Conservation (phyloP, 2,888 invertebrate genomes). For the Acrobasis consociella region DNA sequence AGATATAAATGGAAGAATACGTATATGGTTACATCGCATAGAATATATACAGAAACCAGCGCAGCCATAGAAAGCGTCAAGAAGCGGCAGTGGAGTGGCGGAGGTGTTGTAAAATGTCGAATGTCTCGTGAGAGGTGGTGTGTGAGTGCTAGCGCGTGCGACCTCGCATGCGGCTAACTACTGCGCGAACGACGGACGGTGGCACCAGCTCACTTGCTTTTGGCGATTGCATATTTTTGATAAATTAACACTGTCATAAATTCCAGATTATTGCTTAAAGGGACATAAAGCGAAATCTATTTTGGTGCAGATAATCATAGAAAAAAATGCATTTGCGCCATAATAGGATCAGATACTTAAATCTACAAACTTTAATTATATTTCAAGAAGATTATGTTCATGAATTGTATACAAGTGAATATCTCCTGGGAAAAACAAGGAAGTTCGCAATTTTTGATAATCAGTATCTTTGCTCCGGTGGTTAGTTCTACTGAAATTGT, state of each 20-base stretch:
- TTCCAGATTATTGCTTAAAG: no score
- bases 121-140: slow-evolving; percentile 12
- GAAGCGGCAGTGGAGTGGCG: slow-evolving; percentile 33
- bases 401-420: neutral
- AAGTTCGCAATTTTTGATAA: neutral
- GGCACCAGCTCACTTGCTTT: slow-evolving; percentile 5
- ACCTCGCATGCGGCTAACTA: slow-evolving; percentile 14
- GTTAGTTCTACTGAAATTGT: neutral
- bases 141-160: slow-evolving; percentile 11
- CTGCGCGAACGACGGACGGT: slow-evolving; percentile 2
- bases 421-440: neutral
- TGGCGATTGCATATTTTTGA: neutral
- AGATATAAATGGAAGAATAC: slow-evolving; percentile 35
- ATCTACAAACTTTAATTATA: neutral
- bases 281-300: no score
- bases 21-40: slow-evolving; percentile 44
- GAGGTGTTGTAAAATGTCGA: slow-evolving; percentile 7
- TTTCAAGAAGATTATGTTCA: neutral
- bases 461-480: neutral
- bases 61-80: slow-evolving; percentile 61
- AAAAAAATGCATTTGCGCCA: slow-evolving; percentile 1
- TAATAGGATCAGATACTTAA: neutral
- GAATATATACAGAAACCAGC: slow-evolving; percentile 55
- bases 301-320: neutral
- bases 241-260: no score